Base-by-base conservation (phyloP, 2,888 invertebrate species). In the Trachelus iudaicus region DNA sequence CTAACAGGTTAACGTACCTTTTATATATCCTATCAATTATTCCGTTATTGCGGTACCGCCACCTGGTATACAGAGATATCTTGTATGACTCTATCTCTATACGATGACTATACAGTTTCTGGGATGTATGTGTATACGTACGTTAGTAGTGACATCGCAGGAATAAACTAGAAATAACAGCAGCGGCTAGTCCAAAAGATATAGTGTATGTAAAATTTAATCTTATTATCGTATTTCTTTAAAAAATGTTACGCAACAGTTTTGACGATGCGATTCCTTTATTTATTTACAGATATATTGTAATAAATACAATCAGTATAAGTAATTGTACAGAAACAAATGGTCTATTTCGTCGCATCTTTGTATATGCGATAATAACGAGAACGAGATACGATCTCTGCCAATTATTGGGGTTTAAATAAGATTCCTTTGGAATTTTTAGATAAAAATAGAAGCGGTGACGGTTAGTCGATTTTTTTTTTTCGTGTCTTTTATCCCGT, bases 201-300 rank as follows among this genome's bases (percentile, higher is more conserved):
- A 23, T 6, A 6, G 23, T 23, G 15, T 23, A 23, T 9, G 23
- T 15, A 15, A 6, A 2, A 56, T 69, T 76, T 69, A 3, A 33
- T 69, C 31, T n/a, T 69, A n/a, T 13, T 77, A 31, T 23, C 6
- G 2, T 13, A 15, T 23, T 40, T 40, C 40, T 15, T 40, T 23
- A 40, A 33, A 15, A 73, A 68, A 69, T 73, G 73, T 82, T 73
- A 80, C 77, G 75, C 76, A 30, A 75, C 69, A 40, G 80, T 82
- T 56, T 15, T 56, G 40, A 0, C 9, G 23, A 4, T 15, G 40
- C 40, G 15, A 40, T 23, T 56, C 6, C 23, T 56, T 56, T 56
- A 56, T 56, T 56, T 85, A 84, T 85, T 85, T 85, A 85, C 76
- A 80, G 69, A 79, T 77, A 79, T 77, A 81, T 80, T 77, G 81